Base-by-base conservation (phyloP, 2,888 invertebrate genomes). In the Leptinotarsa peninsularis region DNA sequence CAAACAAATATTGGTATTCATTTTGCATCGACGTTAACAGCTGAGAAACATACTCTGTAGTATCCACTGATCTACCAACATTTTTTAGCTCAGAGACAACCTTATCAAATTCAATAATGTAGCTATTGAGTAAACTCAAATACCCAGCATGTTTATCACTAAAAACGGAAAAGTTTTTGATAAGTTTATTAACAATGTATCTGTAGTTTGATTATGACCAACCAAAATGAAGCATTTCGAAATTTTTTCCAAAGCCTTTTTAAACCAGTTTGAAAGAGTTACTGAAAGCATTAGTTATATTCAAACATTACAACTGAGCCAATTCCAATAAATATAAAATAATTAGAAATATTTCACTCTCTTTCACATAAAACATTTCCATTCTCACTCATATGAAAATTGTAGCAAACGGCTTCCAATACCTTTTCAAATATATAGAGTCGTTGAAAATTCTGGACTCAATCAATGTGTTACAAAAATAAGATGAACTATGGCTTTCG, bases 311-410 rank as follows among this genome's bases (percentile, higher is more conserved):
- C 91, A 84, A 91, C 88, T 79, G 90, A 89, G 74, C 88, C 87
- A 58, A 91, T 86, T 4, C 88, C 89, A 75, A 91, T 85, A 66
- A 89, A 84, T 21, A 88, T 88, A 83, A 91, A 91, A 56, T 90
- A 89, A 75, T 91, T 92, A 69, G 88, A 88, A 52, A 85, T 87
- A 76, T 89, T 87, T 90, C 91, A 91, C 60, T 90, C 90, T 4
- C 95, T 91, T 0, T 94, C 95, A 78, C 90, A 91, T 85, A 94
- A 95, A 0, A 92, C 95, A 0, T 92, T 93, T 0, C 95, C 95
- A 84, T 95, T 95, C 5, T 95, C 95, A 0, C 94, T 96, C 2
- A 77, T 88, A 80, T 91, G 80, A 78, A 90, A 91, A 80, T 87
- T 89, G 79, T 88, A 88, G 4, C 85, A 87, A 69, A 91, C 89